Base-by-base conservation (phyloP, 2,888 invertebrate species). In the Hemithea aestivaria region DNA sequence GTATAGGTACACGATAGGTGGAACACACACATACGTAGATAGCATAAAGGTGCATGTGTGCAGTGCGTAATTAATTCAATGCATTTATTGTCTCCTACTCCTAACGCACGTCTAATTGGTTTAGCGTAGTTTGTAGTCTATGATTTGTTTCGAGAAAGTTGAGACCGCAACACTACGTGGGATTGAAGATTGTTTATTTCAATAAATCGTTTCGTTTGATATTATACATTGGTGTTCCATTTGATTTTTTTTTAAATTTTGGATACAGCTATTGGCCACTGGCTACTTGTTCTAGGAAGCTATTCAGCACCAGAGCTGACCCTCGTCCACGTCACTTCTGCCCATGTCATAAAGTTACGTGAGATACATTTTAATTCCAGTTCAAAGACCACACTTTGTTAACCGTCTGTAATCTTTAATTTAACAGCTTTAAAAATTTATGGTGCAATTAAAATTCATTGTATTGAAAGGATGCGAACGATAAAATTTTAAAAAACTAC, bases 111-210 rank as follows among this genome's bases (percentile, higher is more conserved):
- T 10, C 23, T 47, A 51, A 51, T 51, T 48, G 36, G 46, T 42
- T 26, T 45, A 41, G 50, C 40, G 48, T 35, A 43, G 32, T 36
- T 43, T 43, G 35, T 38, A 45, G 31, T 39, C 34, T 32, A 36
- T 36, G 44, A 45, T 44, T 43, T 45, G 33, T 34, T 26, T 34
- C 26, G 41, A 40, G 48, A 53, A 50, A 48, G 48, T 40, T 16
- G 5, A 21, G 27, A 16, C 23, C 27, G 23, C n/a, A n/a, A n/a
- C n/a, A 22, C 22, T 11, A 35, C 28, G 32, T 27, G 35, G 22
- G 26, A 33, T 31, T 29, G 26, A 32, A 40, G 38, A n/a, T n/a
- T n/a, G n/a, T n/a, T n/a, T n/a, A n/a, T n/a, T n/a, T n/a, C n/a
- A n/a, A n/a, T n/a, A n/a, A n/a, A n/a, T n/a, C n/a, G n/a, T n/a